Conservation (phyloP, 1,140 invertebrate genomes). For the Drosophila hydei region DNA sequence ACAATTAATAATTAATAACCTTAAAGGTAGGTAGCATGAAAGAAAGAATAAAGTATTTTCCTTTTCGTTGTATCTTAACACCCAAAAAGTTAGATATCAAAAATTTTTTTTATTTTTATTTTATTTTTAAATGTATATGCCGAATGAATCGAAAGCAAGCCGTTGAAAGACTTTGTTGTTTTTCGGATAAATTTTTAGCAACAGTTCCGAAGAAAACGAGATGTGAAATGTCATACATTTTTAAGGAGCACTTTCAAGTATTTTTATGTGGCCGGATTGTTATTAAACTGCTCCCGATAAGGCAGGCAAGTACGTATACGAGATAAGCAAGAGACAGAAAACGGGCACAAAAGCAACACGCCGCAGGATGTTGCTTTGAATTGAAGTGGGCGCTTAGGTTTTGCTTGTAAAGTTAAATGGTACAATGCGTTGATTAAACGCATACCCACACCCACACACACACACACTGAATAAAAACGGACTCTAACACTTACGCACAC, state of each 20-base stretch:
- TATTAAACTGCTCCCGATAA: slow-evolving; percentile 35
- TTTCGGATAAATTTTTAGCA: background rate
- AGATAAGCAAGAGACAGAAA: slow-evolving; percentile 3
- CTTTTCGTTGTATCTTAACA: too few relatives aligned
- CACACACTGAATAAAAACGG: slow-evolving; percentile 5
- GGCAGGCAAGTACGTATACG: slow-evolving; percentile 1
- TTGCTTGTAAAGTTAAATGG: slow-evolving; percentile 73
- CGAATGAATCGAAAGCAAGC: background rate
- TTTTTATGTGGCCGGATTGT: slow-evolving; percentile 38
- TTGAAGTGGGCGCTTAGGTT: slow-evolving; percentile 32
- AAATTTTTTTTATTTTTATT: too few relatives aligned
- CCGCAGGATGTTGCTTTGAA: slow-evolving; percentile 27
- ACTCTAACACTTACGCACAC: slow-evolving; percentile 13
- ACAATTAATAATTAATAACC: too few relatives aligned
- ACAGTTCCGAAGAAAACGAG: background rate
- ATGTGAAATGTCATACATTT: slow-evolving; percentile 34
- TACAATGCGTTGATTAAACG: slow-evolving; percentile 79
- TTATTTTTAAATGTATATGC: background rate
- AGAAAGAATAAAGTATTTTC: too few relatives aligned
- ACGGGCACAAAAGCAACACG: slow-evolving; percentile 12
- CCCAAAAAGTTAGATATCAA: too few relatives aligned
- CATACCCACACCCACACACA: slow-evolving; percentile 48
- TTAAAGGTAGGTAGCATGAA: too few relatives aligned
- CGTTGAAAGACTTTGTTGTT: background rate
- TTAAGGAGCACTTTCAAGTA: slow-evolving; percentile 28